Conservation (phyloP, 1,140 invertebrate species). For the Doryteuthis pealeii region DNA sequence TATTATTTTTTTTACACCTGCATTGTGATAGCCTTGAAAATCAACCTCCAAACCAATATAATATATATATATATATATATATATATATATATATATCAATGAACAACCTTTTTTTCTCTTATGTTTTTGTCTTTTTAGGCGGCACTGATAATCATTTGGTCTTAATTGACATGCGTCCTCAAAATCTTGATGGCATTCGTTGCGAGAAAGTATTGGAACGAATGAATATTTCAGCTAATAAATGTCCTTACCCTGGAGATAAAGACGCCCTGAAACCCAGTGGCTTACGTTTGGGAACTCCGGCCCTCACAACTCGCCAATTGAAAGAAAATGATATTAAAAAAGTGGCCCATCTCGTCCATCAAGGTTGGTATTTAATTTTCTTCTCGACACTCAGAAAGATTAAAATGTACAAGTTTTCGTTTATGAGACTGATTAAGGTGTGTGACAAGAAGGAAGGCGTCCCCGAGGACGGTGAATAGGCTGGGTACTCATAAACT, state of each 20-base stretch:
- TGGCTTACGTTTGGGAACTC: constrained; percentile 69
- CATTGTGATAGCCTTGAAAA: no score
- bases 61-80: no score
- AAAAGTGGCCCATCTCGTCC: constrained; percentile 81
- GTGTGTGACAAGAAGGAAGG: no score
- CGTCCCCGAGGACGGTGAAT: no score
- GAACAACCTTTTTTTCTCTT: no score
- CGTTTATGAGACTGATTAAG: no score
- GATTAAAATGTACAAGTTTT: no score
- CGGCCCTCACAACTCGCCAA: constrained; percentile 90
- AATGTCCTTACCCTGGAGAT: constrained; percentile 89
- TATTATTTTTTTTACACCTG: no score
- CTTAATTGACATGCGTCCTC: constrained; percentile 73
- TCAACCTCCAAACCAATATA: no score
- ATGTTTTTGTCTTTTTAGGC: constrained; percentile 45
- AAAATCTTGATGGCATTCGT: constrained; percentile 78
- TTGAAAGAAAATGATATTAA: constrained; percentile 84
- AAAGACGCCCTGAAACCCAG: constrained; percentile 93
- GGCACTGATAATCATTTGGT: constrained; percentile 69
- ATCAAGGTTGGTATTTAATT: constrained; percentile 65
- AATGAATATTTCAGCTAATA: constrained; percentile 92
- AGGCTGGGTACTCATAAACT: no score
- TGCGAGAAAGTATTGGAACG: constrained; percentile 87
- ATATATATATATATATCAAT: no score
- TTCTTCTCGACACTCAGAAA: no score